Evolutionary conservation across 2,113 vertebrate genomes (phyloP).

Genomic region (Tor tambroides): DNA sequence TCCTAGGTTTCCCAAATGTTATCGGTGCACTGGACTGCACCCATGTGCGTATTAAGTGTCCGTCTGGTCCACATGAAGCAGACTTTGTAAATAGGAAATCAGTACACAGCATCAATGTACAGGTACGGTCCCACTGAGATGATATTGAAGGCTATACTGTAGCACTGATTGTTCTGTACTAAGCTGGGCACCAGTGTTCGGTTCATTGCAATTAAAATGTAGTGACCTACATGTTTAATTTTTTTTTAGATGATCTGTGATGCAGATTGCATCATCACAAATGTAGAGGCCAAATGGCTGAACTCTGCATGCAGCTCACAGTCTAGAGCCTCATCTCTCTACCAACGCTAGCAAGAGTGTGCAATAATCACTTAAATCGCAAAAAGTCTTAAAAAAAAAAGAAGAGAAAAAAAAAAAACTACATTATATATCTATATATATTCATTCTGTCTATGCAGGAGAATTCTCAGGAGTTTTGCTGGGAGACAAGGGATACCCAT

Average conservation of each 20-base stretch:
- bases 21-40: conserved; percentile 10
- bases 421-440: no score
- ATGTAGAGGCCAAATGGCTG: no score
- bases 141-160: neutral
- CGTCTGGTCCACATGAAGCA: neutral
- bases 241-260: neutral
- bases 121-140: neutral
- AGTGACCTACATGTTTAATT: neutral
- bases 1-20: conserved; percentile 6
- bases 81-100: neutral
- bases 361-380: no score
- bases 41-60: neutral
- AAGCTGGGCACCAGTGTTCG: neutral
- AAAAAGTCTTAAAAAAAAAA: no score
- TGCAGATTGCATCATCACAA: neutral
- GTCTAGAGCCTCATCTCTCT: no score
- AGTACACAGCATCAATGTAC: neutral
- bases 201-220: neutral
- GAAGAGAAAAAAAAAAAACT: no score
- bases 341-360: no score
- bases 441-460: neutral
- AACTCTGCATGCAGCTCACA: no score
- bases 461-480: conserved; percentile 9
- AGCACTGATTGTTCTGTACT: neutral
- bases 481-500: neutral